Evolutionary conservation across 2,888 invertebrate genomes (phyloP), one percentile per base, ranked within the genome.

Genomic region (Helobdella robusta): DNA sequence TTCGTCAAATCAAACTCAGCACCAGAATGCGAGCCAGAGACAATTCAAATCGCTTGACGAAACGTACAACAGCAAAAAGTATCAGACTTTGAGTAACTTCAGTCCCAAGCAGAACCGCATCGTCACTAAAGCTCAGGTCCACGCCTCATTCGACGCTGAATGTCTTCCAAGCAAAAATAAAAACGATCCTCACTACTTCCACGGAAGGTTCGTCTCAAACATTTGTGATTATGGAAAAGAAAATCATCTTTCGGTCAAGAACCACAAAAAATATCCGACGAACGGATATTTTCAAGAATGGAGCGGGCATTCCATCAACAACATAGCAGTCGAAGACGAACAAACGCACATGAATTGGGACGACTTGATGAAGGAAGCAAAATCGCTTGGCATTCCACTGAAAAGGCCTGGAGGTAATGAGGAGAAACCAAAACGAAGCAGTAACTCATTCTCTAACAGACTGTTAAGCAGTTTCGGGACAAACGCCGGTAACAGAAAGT

Each of bases 301-400:
- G n/a, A 46, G 35, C 62, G 34, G 35, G 30, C n/a, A 20, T 3
- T 32, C 32, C 34, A 48, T 50, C 28, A 36, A 35, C 46, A 56
- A 30, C 30, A 28, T 46, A 2, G 35, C 35, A 20, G 62, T 32
- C 11, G 66, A 56, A n/a, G 56, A 58, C 1, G 70, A 70, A 58
- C 64, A 67, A 4, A 69, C 67, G 0, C 70, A 70, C 40, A 70
- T 70, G 70, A 68, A 67, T 23, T 65, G 67, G 67, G 70, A 69
- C 35, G 70, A 70, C 23, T 66, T 70, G 28, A 66, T 68, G 69
- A 36, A 63, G 34, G 69, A 70, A 52, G 70, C 70, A 15, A 65
- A 65, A 23, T 56, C 59, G 18, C 50, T 67, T 3, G 70, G 70
- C 1, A 69, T 70, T 36, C 70, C 70, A 18, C 63, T 68, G 59